Base-by-base conservation (phyloP, 2,888 invertebrate genomes). In the Agrotis clavis region DNA sequence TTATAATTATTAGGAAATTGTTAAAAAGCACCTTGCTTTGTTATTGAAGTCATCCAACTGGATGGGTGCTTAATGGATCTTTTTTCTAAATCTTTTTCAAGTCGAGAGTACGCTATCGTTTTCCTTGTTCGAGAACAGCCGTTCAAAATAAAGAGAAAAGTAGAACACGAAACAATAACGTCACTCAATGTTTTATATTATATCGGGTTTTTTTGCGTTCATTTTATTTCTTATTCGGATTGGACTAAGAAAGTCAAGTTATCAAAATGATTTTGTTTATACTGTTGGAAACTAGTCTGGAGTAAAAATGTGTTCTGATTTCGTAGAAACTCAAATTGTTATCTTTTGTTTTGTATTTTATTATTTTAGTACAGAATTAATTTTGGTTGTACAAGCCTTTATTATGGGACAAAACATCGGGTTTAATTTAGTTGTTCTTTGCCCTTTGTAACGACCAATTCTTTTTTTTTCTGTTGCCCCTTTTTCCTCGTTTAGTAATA, bases 1-100 rank as follows among this genome's bases (percentile, higher is more conserved):
- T 94, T 95, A 94, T 96, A 96, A 96, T 95, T 95, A 95, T 95
- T 91, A 90, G 88, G 89, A 93, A 92, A 93, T 92, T 92, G 90
- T 92, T 90, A 87, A 87, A 88, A 89, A 90, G 87, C 88, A 90
- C 87, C 88, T 90, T 90, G 88, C 89, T 92, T 92, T 90, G 89
- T 90, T 90, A 86, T 90, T 86, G 83, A 78, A 88, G 75, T 79
- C 86, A 85, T 88, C 82, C 87, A 86, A 80, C 85, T 86, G 88
- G 86, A 84, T 85, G 87, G 82, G 77, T 87, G 82, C 86, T 83
- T 87, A 87, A 88, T 90, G 88, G 88, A 86, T 88, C 87, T 88
- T 88, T 87, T 83, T 78, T 84, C 79, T 84, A 85, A 88, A 90
- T 88, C 82, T 86, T 85, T 87, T 85, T 83, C 76, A 75, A 83